phyloP scores from a whole-genome alignment of 2,797 vertebrate genomes.

The Chloroceryle inda region DNA sequence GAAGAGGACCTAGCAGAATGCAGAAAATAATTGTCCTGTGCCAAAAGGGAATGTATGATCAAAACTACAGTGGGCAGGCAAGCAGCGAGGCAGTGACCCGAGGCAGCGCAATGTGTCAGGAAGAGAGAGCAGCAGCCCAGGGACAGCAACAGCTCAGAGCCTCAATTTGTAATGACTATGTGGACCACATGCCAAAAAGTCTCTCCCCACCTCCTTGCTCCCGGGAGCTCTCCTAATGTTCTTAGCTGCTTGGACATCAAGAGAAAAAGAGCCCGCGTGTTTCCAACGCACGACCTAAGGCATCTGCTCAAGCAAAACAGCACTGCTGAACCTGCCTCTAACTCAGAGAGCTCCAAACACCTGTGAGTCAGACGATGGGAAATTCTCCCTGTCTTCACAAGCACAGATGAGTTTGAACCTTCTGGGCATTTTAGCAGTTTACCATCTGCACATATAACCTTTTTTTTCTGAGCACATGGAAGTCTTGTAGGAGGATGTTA shows the following conservation, averaged over 20 bases:
- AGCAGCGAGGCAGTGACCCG: slow-evolving; percentile 74
- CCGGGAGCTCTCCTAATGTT: slow-evolving; percentile 66
- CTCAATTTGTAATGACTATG: slow-evolving; percentile 69
- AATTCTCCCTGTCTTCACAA: slow-evolving; percentile 74
- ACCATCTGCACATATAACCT: slow-evolving; percentile 83
- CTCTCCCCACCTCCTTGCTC: slow-evolving; percentile 64
- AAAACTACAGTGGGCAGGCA: slow-evolving; percentile 71
- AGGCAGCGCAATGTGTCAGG: slow-evolving; percentile 73
- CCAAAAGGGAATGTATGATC: slow-evolving; percentile 73
- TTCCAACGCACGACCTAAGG: slow-evolving; percentile 70
- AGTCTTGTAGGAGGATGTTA: slow-evolving; percentile 81
- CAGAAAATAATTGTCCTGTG: slow-evolving; percentile 66
- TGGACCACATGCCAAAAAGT: slow-evolving; percentile 71
- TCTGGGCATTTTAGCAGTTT: slow-evolving; percentile 84
- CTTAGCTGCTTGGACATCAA: slow-evolving; percentile 74
- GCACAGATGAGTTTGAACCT: slow-evolving; percentile 82
- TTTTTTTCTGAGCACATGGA: slow-evolving; percentile 61
- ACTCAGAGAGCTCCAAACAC: slow-evolving; percentile 79
- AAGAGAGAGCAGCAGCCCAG: slow-evolving; percentile 76
- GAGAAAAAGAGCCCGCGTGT: slow-evolving; percentile 16
- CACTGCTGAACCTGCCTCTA: slow-evolving; percentile 69
- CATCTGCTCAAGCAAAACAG: slow-evolving; percentile 73
- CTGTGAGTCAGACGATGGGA: slow-evolving; percentile 78
- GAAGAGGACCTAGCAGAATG: slow-evolving; percentile 64
- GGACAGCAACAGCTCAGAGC: slow-evolving; percentile 70